Percentiles rank a stretch among this genome's conserved stretches.
These are phyloP conservation scores for Eueremaeus valkanovi DNA, from an alignment of 2,888 invertebrate genomes.

Conservation along the genomic window DNA sequence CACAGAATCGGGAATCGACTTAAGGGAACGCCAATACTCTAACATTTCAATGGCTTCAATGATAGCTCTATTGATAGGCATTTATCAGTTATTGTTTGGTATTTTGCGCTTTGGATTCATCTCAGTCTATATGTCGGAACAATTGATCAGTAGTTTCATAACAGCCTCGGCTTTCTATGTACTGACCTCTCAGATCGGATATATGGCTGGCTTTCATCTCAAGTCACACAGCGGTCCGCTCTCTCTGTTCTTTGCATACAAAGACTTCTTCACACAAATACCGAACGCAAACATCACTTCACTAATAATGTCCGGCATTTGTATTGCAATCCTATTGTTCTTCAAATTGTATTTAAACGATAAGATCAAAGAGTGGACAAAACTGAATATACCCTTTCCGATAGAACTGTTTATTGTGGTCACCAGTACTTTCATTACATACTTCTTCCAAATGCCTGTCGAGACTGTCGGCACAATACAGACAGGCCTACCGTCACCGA, in stretches of 20 bases:
- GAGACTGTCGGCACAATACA: conserved; percentile 47
- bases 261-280: conserved; percentile 60
- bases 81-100: conserved; percentile 48
- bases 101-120: conserved; percentile 49
- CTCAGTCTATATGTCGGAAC: conserved; percentile 49
- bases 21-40: background rate
- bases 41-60: conserved; percentile 35
- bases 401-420: conserved; percentile 44
- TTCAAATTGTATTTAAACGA: conserved; percentile 53
- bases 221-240: conserved; percentile 25
- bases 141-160: conserved; percentile 47
- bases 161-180: conserved; percentile 39
- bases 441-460: conserved; percentile 46
- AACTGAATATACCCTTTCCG: conserved; percentile 35
- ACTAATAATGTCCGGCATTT: conserved; percentile 64
- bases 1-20: background rate
- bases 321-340: conserved; percentile 63
- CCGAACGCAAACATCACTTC: conserved; percentile 63
- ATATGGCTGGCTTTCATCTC: conserved; percentile 36
- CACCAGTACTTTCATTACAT: conserved; percentile 47
- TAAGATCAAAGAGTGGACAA: conserved; percentile 49
- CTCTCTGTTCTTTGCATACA: conserved; percentile 57
- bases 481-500: background rate
- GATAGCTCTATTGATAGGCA: conserved; percentile 43
- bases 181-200: conserved; percentile 39